phyloP scores from a whole-genome alignment of 2,888 invertebrate genomes.

The Ochropleura leucogaster region DNA sequence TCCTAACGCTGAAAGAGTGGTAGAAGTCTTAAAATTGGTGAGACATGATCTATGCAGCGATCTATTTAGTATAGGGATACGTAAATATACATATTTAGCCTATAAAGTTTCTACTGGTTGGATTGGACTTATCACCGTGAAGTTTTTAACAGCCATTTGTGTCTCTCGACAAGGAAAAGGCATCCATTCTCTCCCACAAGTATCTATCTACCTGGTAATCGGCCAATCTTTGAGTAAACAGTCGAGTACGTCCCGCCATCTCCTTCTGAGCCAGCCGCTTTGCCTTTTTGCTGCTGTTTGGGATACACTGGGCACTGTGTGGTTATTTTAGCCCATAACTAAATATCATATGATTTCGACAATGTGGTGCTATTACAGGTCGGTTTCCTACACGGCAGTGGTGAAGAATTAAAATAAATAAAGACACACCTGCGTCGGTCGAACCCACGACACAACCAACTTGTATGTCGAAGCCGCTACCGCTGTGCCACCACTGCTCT shows the following conservation, averaged over 20 bases:
- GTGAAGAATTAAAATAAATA: neutral
- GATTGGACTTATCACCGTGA: neutral
- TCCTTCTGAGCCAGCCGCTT: too few relatives aligned
- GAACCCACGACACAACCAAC: neutral
- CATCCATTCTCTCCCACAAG: too few relatives aligned
- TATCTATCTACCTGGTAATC: too few relatives aligned
- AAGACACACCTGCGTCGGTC: neutral
- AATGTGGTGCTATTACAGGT: neutral
- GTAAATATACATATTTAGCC: neutral
- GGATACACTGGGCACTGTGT: too few relatives aligned
- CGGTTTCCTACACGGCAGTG: neutral
- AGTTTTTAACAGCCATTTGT: too few relatives aligned
- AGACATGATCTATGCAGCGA: constrained; percentile 42
- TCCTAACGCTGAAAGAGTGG: constrained; percentile 30
- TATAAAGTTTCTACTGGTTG: neutral
- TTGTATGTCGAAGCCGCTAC: neutral
- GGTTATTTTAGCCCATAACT: neutral
- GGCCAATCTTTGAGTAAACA: too few relatives aligned
- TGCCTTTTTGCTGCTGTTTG: too few relatives aligned
- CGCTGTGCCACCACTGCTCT: neutral
- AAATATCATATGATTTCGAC: neutral
- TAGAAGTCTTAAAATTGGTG: constrained; percentile 33
- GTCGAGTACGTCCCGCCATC: too few relatives aligned
- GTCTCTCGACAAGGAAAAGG: too few relatives aligned
- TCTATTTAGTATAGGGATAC: constrained; percentile 15